phyloP scores from a whole-genome alignment of 1,140 invertebrate genomes.

The Zophobas morio region DNA sequence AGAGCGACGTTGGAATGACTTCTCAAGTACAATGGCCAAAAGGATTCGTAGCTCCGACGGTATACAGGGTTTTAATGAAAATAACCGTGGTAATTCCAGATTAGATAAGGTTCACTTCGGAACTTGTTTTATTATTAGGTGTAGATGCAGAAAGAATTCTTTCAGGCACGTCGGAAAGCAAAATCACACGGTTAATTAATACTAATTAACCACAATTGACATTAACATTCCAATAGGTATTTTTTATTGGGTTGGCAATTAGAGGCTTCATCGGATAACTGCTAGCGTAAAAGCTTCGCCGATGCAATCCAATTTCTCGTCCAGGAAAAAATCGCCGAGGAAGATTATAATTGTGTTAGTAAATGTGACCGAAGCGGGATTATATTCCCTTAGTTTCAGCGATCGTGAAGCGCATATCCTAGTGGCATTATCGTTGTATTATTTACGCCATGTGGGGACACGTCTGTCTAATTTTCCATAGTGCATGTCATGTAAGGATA shows the following conservation, averaged over 20 bases:
- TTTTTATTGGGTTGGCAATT: conserved; percentile 20
- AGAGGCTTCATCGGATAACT: conserved; percentile 11
- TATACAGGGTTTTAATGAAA: conserved; percentile 39
- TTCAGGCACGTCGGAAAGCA: not conserved
- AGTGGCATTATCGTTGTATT: conserved; percentile 52
- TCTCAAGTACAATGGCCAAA: conserved; percentile 50
- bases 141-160: not conserved
- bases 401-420: conserved; percentile 45
- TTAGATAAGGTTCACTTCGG: conserved; percentile 17
- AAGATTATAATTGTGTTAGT: conserved; percentile 45
- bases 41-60: conserved; percentile 31
- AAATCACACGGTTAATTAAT: conserved; percentile 19
- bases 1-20: conserved; percentile 45
- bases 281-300: conserved; percentile 6
- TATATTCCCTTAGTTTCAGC: conserved; percentile 36
- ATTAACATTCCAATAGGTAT: conserved; percentile 7
- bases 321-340: conserved; percentile 28
- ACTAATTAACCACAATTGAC: conserved; percentile 21
- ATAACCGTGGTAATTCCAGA: conserved; percentile 35
- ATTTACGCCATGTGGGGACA: conserved; percentile 50
- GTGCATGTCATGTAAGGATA: conserved; percentile 45
- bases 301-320: conserved; percentile 35
- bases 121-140: conserved; percentile 17
- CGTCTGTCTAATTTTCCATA: conserved; percentile 55
- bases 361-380: conserved; percentile 42